A percentile compares a stretch with the other conserved stretches of the same genome.
Evolutionary conservation across 2,888 invertebrate genomes (phyloP).

Genomic region (Dione vanillae): DNA sequence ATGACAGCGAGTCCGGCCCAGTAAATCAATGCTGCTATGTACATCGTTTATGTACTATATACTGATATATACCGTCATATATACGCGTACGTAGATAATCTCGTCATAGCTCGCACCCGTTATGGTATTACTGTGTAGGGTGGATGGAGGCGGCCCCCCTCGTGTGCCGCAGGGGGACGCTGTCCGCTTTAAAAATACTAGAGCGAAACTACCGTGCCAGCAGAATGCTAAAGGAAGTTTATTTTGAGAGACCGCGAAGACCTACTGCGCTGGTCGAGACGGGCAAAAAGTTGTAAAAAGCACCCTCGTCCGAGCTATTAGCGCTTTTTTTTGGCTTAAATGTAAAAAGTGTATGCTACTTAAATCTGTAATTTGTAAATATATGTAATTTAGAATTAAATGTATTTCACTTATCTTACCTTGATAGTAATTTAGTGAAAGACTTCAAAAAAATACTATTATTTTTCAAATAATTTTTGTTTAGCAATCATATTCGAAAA

Average conservation of each 20-base stretch:
- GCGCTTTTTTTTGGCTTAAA: conserved; percentile 60
- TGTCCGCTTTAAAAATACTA: conserved; percentile 83
- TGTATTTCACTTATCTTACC: neutral
- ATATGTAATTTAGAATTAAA: conserved; percentile 43
- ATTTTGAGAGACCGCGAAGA: conserved; percentile 72
- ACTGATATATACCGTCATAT: conserved; percentile 70
- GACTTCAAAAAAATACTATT: no score
- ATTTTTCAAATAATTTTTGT: neutral
- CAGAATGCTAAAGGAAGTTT: conserved; percentile 76
- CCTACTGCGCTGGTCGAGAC: conserved; percentile 59
- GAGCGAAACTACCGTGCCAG: conserved; percentile 73
- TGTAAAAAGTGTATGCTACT: conserved; percentile 52
- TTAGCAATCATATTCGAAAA: conserved; percentile 6
- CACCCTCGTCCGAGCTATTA: conserved; percentile 59
- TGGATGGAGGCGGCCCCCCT: conserved; percentile 61
- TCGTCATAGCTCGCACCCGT: conserved; percentile 84
- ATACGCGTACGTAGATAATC: conserved; percentile 82
- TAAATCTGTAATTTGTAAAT: conserved; percentile 50
- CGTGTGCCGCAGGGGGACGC: conserved; percentile 74
- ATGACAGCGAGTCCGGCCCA: conserved; percentile 74
- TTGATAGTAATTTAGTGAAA: no score
- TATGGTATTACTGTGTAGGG: conserved; percentile 82
- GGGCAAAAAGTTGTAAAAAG: conserved; percentile 66
- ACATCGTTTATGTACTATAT: conserved; percentile 77
- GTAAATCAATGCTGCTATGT: conserved; percentile 79